phyloP scores from a whole-genome alignment of 2,888 invertebrate species.

The Physocephala rufipes region DNA sequence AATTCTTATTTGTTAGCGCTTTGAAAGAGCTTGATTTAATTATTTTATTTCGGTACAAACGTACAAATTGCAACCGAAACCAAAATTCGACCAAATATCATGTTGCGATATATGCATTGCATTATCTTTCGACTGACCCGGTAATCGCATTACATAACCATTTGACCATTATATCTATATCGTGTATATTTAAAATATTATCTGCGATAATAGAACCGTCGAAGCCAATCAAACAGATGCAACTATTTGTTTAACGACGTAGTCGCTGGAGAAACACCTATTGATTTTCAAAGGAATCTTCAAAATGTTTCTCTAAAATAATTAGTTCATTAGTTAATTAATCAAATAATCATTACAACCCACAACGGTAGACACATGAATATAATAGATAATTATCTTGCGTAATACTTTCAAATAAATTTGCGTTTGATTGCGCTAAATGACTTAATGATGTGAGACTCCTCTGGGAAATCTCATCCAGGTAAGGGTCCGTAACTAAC shows the following conservation, averaged over 20 bases:
- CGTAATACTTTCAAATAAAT: too few species aligned
- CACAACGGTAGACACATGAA: too few species aligned
- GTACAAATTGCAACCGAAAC: background rate
- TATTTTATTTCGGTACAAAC: background rate
- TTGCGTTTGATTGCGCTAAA: too few species aligned
- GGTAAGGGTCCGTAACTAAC: too few species aligned
- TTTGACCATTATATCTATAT: background rate
- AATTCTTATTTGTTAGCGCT: background rate
- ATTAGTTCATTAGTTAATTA: background rate
- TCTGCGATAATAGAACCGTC: background rate
- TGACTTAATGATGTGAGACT: too few species aligned
- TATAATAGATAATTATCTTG: too few species aligned
- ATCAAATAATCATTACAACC: background rate
- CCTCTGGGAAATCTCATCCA: too few species aligned
- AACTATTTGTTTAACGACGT: background rate
- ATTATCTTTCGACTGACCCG: background rate
- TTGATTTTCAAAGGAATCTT: background rate
- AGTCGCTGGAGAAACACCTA: background rate
- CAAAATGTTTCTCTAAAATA: background rate
- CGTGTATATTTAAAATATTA: background rate
- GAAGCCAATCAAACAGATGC: background rate
- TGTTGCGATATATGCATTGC: background rate
- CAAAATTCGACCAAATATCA: background rate
- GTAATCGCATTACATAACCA: conserved; percentile 7
- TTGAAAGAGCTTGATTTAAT: background rate